phyloP scores from a whole-genome alignment of 2,797 vertebrate species.

The Brachymystax lenok region DNA sequence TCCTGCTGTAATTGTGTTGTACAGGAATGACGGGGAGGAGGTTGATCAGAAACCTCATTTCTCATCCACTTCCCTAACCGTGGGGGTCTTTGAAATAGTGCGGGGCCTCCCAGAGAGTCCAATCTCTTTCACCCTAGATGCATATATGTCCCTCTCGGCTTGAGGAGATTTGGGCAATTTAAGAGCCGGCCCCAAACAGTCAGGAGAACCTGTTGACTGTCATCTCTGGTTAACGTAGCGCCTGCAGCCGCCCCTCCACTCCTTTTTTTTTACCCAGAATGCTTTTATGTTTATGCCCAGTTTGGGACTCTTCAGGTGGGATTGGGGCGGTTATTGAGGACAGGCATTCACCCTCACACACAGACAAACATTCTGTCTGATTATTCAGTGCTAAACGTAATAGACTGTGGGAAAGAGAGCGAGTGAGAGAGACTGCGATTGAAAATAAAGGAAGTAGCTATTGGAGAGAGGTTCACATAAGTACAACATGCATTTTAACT shows the following conservation, averaged over 20 bases:
- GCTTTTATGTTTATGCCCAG: constrained; percentile 2
- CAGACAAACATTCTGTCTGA: constrained; percentile 4
- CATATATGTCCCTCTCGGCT: constrained; percentile 19
- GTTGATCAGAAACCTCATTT: constrained; percentile 40
- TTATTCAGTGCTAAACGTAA: not conserved
- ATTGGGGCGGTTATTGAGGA: constrained; percentile 2
- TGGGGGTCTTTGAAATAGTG: constrained; percentile 54
- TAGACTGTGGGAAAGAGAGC: not conserved
- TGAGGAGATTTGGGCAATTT: constrained; percentile 35
- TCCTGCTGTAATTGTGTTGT: constrained; percentile 48
- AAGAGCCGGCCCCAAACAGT: constrained; percentile 10
- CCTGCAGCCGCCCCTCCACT: not conserved
- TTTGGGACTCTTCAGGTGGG: constrained; percentile 7
- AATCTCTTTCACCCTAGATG: constrained; percentile 14
- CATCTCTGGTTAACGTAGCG: constrained; percentile 1
- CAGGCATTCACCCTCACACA: constrained; percentile 2
- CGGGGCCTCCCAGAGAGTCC: not conserved
- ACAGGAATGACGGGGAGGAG: constrained; percentile 34
- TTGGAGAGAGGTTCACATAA: not conserved
- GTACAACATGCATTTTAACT: too few relatives aligned
- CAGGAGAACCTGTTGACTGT: constrained; percentile 37
- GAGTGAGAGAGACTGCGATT: not conserved
- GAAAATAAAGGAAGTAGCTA: not conserved
- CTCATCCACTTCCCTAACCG: constrained; percentile 30
- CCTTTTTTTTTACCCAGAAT: not conserved